phyloP scores from a whole-genome alignment of 2,113 vertebrate genomes.

The Apaloderma vittatum region DNA sequence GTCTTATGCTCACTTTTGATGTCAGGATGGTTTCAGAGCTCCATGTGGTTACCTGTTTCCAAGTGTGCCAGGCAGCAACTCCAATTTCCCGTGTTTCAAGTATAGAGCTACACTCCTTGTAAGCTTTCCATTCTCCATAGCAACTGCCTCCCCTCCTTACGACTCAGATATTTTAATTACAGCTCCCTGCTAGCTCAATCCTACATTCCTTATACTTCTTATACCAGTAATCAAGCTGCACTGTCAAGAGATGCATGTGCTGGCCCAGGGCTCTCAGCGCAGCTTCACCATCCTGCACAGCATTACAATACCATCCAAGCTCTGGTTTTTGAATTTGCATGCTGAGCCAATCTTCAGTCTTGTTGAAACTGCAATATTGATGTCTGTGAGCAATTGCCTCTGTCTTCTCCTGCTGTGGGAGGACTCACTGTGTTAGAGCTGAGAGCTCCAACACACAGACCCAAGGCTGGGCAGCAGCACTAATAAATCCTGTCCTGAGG shows the following conservation, averaged over 20 bases:
- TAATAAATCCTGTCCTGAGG: not conserved
- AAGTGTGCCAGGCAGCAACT: fast-evolving
- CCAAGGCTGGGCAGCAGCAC: not conserved
- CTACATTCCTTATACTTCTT: not conserved
- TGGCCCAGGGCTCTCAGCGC: not conserved
- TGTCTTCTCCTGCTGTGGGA: not conserved
- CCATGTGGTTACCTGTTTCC: fast-evolving
- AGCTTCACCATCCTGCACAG: not conserved
- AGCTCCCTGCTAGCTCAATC: not conserved
- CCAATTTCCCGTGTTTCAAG: not conserved
- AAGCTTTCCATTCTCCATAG: not conserved
- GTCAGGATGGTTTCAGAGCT: not conserved
- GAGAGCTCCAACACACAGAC: not conserved
- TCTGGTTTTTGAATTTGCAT: not conserved
- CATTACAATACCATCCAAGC: not conserved
- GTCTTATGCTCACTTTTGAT: not conserved
- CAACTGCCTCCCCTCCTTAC: not conserved
- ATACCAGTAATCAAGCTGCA: fast-evolving
- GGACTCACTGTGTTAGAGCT: fast-evolving
- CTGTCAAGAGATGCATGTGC: not conserved
- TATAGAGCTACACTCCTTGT: not conserved
- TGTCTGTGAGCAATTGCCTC: not conserved
- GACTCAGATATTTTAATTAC: not conserved
- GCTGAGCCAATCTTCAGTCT: not conserved
- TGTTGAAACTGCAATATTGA: not conserved